Base-by-base conservation (phyloP, 2,113 vertebrate species). In the Thunnus thynnus region DNA sequence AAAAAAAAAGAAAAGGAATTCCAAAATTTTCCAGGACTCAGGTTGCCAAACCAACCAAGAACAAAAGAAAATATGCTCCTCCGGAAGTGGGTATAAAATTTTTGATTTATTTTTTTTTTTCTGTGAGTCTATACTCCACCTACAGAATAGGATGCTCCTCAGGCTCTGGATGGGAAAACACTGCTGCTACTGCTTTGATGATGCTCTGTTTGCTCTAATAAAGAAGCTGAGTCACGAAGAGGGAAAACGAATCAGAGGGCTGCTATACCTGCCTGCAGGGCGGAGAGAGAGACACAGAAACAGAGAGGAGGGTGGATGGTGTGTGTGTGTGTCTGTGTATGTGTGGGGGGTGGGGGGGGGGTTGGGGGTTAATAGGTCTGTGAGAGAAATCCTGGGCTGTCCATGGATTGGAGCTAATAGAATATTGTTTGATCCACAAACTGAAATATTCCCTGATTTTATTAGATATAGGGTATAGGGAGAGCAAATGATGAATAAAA, bases 221-320 rank as follows among this genome's bases (percentile, higher is more conserved):
- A 82, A 88, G 86, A 75, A 80, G 90, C 86, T 88, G 90, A 87
- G 89, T 90, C 81, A 92, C 71, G 48, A 13, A 56, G 64, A 76
- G 44, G 20, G 52, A 9, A 66, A 72, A 72, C 71, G 50, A 84
- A 88, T 89, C 82, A 79, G 76, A 88, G 18, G 48, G 78, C 68
- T 76, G 60, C 67, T 79, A 14, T 65, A 93, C 88, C 91, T 92
- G 85, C 83, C 86, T 76, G 68, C 52, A 58, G 79, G 83, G 83
- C 18, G 78, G 82, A 68, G 71, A 74, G 80, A 82, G 65, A 70
- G 32, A 66, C 17, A 65, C 56, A 74, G 44, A 83, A 54, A 57
- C 50, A 20, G 67, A 67, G 50, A 68, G 79, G 48, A 64, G 62
- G 74, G 36, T 30, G 27, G 27, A 30, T 30, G 27, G 27, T 30